Evolutionary conservation across 2,113 vertebrate species (phyloP).

Genomic region (Apeltes quadracus): DNA sequence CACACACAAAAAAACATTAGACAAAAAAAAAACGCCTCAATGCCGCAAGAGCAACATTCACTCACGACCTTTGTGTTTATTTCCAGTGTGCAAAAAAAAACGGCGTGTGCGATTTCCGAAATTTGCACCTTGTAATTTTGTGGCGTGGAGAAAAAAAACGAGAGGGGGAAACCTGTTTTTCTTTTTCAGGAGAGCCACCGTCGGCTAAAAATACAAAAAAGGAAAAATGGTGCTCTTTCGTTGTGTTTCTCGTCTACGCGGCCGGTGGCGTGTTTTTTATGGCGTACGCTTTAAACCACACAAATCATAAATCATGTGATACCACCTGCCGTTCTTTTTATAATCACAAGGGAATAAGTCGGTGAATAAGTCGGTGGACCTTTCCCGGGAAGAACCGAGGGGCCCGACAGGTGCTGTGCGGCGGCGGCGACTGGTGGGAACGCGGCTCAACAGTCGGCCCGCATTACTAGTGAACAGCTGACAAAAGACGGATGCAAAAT

Average conservation of each 20-base stretch:
- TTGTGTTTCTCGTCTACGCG: conserved; percentile 29
- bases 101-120: conserved; percentile 70
- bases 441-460: background rate
- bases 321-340: too few species aligned
- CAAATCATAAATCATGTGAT: too few species aligned
- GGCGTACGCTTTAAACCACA: conserved; percentile 12
- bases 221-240: conserved; percentile 52
- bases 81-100: conserved; percentile 72
- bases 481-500: conserved; percentile 37
- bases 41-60: conserved; percentile 43
- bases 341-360: too few species aligned
- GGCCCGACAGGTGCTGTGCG: conserved; percentile 23
- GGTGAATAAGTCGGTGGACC: background rate
- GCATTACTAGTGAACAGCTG: conserved; percentile 38
- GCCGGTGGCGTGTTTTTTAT: conserved; percentile 1
- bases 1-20: conserved; percentile 16
- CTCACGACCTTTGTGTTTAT: conserved; percentile 66
- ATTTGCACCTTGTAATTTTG: conserved; percentile 82
- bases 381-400: background rate
- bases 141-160: conserved; percentile 58
- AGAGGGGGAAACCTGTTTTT: conserved; percentile 72
- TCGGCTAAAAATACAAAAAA: conserved; percentile 63
- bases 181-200: conserved; percentile 43
- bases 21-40: conserved; percentile 21
- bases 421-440: background rate